These are phyloP conservation scores for Siniperca obscura DNA, from an alignment of 2,797 vertebrate species.

Conservation along the genomic window DNA sequence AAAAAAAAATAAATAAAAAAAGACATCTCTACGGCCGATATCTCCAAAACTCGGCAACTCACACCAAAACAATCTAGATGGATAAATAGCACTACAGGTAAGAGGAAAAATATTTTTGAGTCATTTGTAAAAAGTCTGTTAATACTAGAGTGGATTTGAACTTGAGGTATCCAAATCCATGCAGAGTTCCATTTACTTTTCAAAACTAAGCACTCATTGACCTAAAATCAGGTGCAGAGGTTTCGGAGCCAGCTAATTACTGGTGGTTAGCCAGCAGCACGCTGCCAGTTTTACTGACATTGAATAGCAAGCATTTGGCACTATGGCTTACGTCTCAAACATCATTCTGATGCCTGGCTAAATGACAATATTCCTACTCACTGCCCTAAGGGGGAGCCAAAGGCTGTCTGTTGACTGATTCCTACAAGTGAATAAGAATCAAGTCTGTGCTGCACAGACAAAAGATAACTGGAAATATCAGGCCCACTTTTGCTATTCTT, in stretches of 20 bases:
- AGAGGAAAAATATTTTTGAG: too few relatives aligned
- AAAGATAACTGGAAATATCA: conserved; percentile 2
- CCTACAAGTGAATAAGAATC: conserved; percentile 7
- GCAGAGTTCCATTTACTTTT: conserved; percentile 8
- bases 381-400: conserved; percentile 62
- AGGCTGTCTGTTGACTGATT: conserved; percentile 24
- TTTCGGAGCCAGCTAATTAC: conserved; percentile 59
- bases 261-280: conserved; percentile 59
- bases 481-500: neutral
- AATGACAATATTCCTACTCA: conserved; percentile 32
- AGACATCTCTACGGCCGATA: too few relatives aligned
- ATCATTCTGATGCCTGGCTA: conserved; percentile 22
- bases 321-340: conserved; percentile 39
- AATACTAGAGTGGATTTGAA: neutral
- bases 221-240: conserved; percentile 40
- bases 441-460: neutral
- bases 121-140: neutral
- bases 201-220: conserved; percentile 29
- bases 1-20: too few relatives aligned
- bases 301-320: conserved; percentile 59
- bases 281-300: conserved; percentile 49
- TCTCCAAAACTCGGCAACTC: too few relatives aligned
- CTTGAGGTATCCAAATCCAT: conserved; percentile 10
- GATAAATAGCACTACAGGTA: too few relatives aligned
- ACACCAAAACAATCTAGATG: too few relatives aligned